Base-by-base conservation (phyloP, 2,797 vertebrate species). In the Cichlasoma orientale region DNA sequence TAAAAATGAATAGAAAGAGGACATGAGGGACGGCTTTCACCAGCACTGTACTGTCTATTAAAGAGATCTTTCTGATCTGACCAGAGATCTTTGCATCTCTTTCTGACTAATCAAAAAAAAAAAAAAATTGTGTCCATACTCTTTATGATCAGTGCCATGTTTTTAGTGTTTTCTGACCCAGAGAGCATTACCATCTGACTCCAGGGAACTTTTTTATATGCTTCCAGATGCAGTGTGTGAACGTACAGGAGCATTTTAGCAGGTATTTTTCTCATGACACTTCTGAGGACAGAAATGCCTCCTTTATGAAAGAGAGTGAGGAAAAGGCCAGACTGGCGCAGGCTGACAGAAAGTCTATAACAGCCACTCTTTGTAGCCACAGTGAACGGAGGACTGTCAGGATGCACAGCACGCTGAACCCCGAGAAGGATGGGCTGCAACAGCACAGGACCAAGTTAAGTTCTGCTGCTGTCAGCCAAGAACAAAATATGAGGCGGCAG, bases 11-110 rank as follows among this genome's bases (percentile, higher is more conserved):
- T 5, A 18, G 27, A 31, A 31, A 19, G 27, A 50, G 4, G 16
- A 56, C 18, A 56, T 5, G 41, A 56, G 47, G 16, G 6, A 3
- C 7, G 0, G 56, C 56, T 11, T 57, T 57, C 18, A 0, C 0
- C 4, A 41, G 58, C 23, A 61, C 33, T 23, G 33, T 23, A 16
- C 41, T 61, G 23, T 21, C 41, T 1, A 16, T 41, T n/a, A 38
- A 16, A 38, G 31, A 33, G 18, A n/a, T 3, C 19, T 59, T 59
- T 33, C 21, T 59, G 57, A 36, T 59, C 4, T 21, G 7, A 61
- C 21, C 7, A 25, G 7, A 25, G n/a, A 3, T 41, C 0, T 41
- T 41, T 41, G 13, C 58, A 41, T 11, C 38, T 61, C 36, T 61
- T 41, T 61, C 36, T 61, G 0, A 13, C 41, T 41, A 25, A 63